Evolutionary conservation across 2,888 invertebrate genomes (phyloP), one percentile per base, ranked within the genome.

Genomic region (Strigamia crassipes): DNA sequence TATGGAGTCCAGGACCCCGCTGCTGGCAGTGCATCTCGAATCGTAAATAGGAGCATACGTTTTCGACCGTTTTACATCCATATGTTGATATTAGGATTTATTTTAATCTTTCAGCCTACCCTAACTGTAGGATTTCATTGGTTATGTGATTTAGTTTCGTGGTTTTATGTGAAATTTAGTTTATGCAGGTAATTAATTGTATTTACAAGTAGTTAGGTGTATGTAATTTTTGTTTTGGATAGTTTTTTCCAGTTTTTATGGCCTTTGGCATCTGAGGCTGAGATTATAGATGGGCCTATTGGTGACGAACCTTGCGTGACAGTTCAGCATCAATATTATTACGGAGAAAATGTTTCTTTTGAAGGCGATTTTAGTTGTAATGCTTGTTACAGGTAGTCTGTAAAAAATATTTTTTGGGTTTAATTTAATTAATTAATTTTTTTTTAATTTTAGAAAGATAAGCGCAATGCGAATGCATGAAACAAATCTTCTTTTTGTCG

Each of bases 401-500:
- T n/a, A 10, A 46, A 46, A 13, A n/a, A n/a, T 10, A 5, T 21
- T 21, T 21, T 21, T 66, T 66, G 1, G 0, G 5, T 66, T 4
- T 21, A 27, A 27, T 27, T 27, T 27, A 27, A 27, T 66, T 3
- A 10, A 0, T 9, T 21, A 66, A 66, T 66, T 21, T n/a, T 46
- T 23, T 66, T 21, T n/a, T 21, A 21, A 66, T 66, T 66, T 23
- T 66, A 82, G 82, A 46, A 78, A 82, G 15, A 46, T 78, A 77
- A 78, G 78, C 12, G 78, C 82, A 21, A 78, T 41, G 31, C 18
- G 61, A 18, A 31, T 82, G 15, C 27, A 42, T 18, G 23, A 18
- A 13, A 82, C 78, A 27, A 82, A 82, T 61, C 51, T 82, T 31
- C 31, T 82, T 27, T 78, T 82, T 4, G 78, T 82, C 13, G 78